Conservation (phyloP, 2,797 vertebrate genomes). For the Schizothorax lantsangensis region DNA sequence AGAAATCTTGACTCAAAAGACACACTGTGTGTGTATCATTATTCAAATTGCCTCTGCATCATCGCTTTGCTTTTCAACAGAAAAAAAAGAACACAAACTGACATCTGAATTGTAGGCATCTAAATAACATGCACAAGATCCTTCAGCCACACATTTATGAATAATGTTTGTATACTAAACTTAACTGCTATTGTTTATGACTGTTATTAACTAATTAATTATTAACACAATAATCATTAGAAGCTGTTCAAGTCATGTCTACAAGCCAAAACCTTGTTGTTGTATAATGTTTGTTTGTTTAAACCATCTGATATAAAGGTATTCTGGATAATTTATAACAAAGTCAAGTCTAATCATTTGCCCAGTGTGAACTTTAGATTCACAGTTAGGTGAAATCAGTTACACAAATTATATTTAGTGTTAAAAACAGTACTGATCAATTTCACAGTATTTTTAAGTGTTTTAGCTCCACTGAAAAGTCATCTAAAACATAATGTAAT, state of each 20-base stretch:
- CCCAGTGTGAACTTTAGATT: slow-evolving; percentile 7
- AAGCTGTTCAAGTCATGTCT: not conserved
- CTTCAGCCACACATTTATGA: not conserved
- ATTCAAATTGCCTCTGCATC: not conserved
- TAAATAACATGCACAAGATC: not conserved
- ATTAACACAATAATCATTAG: not conserved
- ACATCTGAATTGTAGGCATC: not conserved
- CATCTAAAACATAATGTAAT: not conserved
- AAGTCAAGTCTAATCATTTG: slow-evolving; percentile 8
- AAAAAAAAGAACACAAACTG: not conserved
- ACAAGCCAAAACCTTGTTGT: not conserved
- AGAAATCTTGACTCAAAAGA: slow-evolving; percentile 1
- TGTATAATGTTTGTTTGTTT: not conserved
- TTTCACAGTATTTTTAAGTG: not conserved
- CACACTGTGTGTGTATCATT: not conserved
- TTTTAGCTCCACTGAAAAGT: slow-evolving; percentile 1
- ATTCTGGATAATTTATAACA: slow-evolving; percentile 6
- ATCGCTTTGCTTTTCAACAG: not conserved
- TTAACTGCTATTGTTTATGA: not conserved
- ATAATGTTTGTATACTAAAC: not conserved
- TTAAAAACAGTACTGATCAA: not conserved
- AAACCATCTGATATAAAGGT: slow-evolving; percentile 1
- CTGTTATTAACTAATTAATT: not conserved
- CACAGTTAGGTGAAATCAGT: not conserved
- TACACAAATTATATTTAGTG: not conserved